Evolutionary conservation across 2,797 vertebrate species (phyloP), one percentile per base, ranked within the genome.

Genomic region (Serranus cabrilla): DNA sequence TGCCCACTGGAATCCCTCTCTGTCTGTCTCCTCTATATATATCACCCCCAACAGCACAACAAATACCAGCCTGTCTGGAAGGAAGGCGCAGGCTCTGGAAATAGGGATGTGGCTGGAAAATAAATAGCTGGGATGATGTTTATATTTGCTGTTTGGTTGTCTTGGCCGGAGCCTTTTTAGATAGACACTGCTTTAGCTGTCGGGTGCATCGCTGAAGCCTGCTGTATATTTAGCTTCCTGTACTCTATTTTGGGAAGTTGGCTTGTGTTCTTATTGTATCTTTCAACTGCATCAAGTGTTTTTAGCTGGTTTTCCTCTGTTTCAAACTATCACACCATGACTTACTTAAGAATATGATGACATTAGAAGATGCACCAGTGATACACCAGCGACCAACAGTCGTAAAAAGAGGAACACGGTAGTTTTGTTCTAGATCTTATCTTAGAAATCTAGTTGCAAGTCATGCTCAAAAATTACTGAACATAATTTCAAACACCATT

Each of bases 11-110:
- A 93, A 93, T 94, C 88, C 82, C 83, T 87, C 87, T 78, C 88
- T 78, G 90, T 93, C 92, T 94, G 91, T 89, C 89, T 90, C 78
- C 87, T 94, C 92, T 95, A 93, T 92, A 93, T 92, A 93, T 94
- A 93, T 91, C 91, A 86, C 76, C 83, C 82, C 82, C 81, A 84
- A 81, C 90, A 86, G 91, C 82, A 91, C 89, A 92, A 94, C 93
- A 95, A 92, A 94, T 92, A 90, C 83, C 90, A 92, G 93, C 82
- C 93, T 94, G 93, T 95, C 93, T 94, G 92, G 83, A 85, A 71
- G 81, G 71, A 80, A 87, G 81, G 79, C 54, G 16, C 76, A 42
- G 66, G 59, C 76, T 89, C 93, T 89, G 78, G 89, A 89, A 91
- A 91, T 91, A 94, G 89, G 82, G 91, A 94, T 91, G 91, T 86